Evolutionary conservation across 1,140 invertebrate species (phyloP).

Genomic region (Apis dorsata): DNA sequence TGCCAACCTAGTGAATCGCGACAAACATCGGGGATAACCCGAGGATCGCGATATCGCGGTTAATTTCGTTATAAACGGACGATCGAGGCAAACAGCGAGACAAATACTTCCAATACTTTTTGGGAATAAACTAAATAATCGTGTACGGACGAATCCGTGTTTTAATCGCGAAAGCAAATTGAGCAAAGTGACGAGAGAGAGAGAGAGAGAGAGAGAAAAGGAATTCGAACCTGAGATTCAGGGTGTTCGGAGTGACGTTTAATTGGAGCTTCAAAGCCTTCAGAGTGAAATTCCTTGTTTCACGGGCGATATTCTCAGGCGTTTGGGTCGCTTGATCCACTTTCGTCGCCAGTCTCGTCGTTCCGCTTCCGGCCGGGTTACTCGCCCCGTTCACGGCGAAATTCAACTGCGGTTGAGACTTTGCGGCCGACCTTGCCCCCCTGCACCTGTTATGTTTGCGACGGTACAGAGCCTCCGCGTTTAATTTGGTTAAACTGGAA

Average conservation of each 20-base stretch:
- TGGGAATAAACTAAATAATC: too few species aligned
- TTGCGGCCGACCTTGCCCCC: constrained; percentile 73
- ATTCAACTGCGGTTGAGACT: constrained; percentile 82
- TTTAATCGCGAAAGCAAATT: too few species aligned
- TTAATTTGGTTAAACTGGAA: constrained; percentile 26
- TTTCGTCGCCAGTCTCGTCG: constrained; percentile 71
- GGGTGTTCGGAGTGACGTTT: constrained; percentile 81
- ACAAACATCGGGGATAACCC: too few species aligned
- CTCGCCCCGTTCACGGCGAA: constrained; percentile 80
- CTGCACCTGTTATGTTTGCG: constrained; percentile 49
- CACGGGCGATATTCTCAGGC: constrained; percentile 84
- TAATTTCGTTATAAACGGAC: background rate
- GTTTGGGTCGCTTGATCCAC: constrained; percentile 85
- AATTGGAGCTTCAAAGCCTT: constrained; percentile 85
- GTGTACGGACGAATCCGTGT: too few species aligned
- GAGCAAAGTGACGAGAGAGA: too few species aligned
- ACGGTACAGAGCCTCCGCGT: background rate
- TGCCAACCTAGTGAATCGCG: background rate
- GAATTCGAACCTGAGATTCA: constrained; percentile 47
- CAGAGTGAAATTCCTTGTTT: constrained; percentile 84
- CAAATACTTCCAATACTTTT: too few species aligned
- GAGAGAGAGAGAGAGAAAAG: background rate
- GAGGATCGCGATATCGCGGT: background rate
- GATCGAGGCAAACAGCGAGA: background rate
- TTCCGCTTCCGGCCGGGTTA: constrained; percentile 64